A percentile compares a stretch with the other conserved stretches of the same genome.
These are phyloP conservation scores for Alexandromys fortis DNA, from an alignment of 2,113 vertebrate genomes.

Conservation along the genomic window DNA sequence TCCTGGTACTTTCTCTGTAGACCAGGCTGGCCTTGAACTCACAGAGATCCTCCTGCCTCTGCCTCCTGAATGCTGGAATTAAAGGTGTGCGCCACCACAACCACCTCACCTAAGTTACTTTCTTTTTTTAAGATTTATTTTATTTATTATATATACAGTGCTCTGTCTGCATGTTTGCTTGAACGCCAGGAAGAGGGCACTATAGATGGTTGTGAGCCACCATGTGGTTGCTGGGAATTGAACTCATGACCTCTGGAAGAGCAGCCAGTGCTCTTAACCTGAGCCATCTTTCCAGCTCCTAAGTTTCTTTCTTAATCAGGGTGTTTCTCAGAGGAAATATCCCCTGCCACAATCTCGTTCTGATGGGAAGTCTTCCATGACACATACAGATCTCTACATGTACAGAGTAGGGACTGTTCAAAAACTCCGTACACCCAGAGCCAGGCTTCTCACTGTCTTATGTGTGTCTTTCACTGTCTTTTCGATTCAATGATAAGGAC, in stretches of 20 bases:
- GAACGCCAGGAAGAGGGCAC: no score
- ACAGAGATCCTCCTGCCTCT: background rate
- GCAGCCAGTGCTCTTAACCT: no score
- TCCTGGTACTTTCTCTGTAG: background rate
- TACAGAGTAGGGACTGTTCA: background rate
- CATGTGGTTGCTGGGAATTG: no score
- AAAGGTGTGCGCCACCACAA: background rate
- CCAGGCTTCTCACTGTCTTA: background rate
- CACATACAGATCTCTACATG: background rate
- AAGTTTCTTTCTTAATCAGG: constrained; percentile 21
- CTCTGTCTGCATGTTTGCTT: no score
- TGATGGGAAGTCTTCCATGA: background rate
- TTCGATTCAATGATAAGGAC: constrained; percentile 17
- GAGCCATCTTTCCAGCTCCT: background rate
- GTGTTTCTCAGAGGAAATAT: constrained; percentile 3
- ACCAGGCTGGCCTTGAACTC: background rate
- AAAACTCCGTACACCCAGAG: background rate
- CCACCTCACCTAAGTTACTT: no score
- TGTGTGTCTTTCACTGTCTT: constrained; percentile 5
- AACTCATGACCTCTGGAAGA: no score
- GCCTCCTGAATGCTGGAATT: background rate
- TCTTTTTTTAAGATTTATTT: no score
- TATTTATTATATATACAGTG: no score
- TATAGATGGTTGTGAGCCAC: no score
- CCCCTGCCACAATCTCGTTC: background rate